Conservation (phyloP, 53 echinoderm and acorn worm species). For the Zoroaster sp. region DNA sequence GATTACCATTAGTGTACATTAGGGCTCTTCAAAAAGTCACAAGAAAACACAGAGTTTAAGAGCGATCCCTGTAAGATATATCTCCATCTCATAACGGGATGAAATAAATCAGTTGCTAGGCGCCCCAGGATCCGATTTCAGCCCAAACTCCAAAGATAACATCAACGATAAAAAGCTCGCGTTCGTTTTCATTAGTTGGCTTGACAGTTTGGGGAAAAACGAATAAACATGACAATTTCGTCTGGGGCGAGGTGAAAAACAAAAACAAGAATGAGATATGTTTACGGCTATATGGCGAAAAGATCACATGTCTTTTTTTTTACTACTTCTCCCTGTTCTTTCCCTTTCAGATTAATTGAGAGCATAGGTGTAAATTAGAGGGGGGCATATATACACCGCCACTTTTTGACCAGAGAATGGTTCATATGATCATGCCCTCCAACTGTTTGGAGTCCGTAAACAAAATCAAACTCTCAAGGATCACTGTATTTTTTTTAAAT, state of each 20-base stretch:
- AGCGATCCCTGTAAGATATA: background rate
- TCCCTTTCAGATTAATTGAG: background rate
- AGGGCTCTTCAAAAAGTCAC: too few species aligned
- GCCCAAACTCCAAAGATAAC: conserved; percentile 16
- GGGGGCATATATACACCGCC: background rate
- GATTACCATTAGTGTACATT: too few species aligned
- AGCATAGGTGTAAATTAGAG: background rate
- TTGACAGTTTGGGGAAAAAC: conserved; percentile 25
- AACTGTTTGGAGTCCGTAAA: too few species aligned
- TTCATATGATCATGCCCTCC: too few species aligned
- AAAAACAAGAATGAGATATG: background rate
- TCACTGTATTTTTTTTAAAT: too few species aligned
- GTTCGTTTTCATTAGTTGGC: conserved; percentile 37
- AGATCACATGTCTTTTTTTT: background rate
- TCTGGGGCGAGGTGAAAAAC: background rate
- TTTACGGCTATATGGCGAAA: background rate
- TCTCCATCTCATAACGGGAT: background rate
- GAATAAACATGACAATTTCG: background rate
- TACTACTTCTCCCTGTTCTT: background rate
- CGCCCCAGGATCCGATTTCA: conserved; percentile 25
- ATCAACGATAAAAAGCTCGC: background rate
- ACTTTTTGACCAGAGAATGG: too few species aligned
- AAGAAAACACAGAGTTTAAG: too few species aligned
- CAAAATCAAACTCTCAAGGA: too few species aligned
- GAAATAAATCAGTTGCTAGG: conserved; percentile 39